Evolutionary conservation across 2,797 vertebrate genomes (phyloP).

Genomic region (Onychomys torridus): DNA sequence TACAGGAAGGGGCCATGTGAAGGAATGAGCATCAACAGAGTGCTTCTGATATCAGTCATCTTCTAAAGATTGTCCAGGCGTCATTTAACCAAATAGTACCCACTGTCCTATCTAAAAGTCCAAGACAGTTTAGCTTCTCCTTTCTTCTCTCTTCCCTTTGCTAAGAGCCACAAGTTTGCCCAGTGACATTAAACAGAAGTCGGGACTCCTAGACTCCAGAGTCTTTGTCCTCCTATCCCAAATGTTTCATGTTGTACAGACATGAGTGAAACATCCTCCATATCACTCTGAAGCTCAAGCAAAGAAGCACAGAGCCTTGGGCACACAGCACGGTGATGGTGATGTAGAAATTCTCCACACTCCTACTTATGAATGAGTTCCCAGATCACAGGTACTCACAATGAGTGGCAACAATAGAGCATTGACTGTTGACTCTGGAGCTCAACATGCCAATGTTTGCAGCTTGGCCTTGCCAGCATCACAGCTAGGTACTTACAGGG

Average conservation of each 20-base stretch:
- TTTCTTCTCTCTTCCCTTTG: slow-evolving; percentile 2
- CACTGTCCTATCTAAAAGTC: not conserved
- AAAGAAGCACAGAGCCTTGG: not conserved
- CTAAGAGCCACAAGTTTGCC: not conserved
- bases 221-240: not conserved
- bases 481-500: not conserved
- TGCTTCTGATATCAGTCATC: not conserved
- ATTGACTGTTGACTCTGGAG: not conserved
- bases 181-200: not conserved
- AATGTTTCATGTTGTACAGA: not conserved
- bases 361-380: not conserved
- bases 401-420: not conserved
- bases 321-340: not conserved
- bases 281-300: not conserved
- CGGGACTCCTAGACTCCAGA: not conserved
- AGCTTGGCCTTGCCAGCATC: not conserved
- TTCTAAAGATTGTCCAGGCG: not conserved
- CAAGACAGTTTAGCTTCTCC: not conserved
- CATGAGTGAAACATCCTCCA: not conserved
- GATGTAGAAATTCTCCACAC: not conserved
- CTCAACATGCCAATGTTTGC: not conserved
- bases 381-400: not conserved
- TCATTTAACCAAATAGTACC: not conserved
- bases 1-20: not conserved
- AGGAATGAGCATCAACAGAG: not conserved